Evolutionary conservation across 2,113 vertebrate species (phyloP), one percentile per base, ranked within the genome.

Genomic region (Spizaetus ornatus): DNA sequence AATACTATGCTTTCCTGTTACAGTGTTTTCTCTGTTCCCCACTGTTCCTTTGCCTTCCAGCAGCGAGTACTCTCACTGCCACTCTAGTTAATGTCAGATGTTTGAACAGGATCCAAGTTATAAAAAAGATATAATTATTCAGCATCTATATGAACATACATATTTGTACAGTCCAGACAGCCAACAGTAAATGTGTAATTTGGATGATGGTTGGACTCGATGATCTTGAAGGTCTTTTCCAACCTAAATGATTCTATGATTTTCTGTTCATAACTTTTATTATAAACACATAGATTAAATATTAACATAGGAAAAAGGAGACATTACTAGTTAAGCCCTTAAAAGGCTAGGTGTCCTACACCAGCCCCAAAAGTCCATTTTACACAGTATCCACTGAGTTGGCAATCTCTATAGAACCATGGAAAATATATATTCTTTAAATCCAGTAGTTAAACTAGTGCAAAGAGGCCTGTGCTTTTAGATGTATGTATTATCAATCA

Each of bases 281-380:
- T 81, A 52, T 65, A 86, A 95, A 95, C 36, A 74, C 19, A 34
- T 13, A 86, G 74, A 90, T 93, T 90, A 95, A 93, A 95, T 86
- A 95, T 56, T 74, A 90, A 34, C 43, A 67, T 26, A 86, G 32
- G 5, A 74, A 83, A 78, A 73, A 27, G 27, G 13, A 71, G 12
- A 72, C 27, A 22, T 89, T 34, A 52, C 16, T 62, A 52, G 29
- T 31, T 36, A 86, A n/a, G 42, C 16, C 47, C 69, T 88, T 70
- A 86, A 73, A 92, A 58, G 62, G 22, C 20, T 81, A 42, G 15
- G 18, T 77, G 11, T 89, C 80, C 61, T 86, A 52, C 58, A 86
- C 10, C n/a, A 93, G 71, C 63, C 59, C 43, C 1, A 36, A 13
- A 77, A 93, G 78, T 62, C 67, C 52, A 40, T 83, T 95, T 92